Percentiles rank a stretch among this genome's conserved stretches.
These are phyloP conservation scores for Aphaenogaster ashmeadi DNA, from an alignment of 1,140 invertebrate genomes.

Conservation along the genomic window DNA sequence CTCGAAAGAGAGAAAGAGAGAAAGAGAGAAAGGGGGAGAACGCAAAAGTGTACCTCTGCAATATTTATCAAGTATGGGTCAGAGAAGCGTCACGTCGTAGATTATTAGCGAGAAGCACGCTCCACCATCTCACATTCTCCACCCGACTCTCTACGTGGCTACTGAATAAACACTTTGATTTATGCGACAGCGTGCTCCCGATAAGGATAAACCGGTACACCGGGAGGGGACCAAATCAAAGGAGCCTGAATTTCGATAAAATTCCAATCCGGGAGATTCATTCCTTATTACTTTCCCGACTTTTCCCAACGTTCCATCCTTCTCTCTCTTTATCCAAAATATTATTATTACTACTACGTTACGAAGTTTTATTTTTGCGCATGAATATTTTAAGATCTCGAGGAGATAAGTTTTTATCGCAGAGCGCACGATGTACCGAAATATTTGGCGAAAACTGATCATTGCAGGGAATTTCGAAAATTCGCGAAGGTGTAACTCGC, in stretches of 20 bases:
- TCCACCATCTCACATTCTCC: slow-evolving; percentile 10
- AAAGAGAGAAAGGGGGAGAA: not conserved
- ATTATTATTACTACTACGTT: too few relatives aligned
- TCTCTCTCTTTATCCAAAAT: not conserved
- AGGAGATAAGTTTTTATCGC: slow-evolving; percentile 2
- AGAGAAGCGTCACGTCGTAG: slow-evolving; percentile 65
- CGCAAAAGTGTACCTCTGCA: slow-evolving; percentile 9
- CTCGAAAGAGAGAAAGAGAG: not conserved
- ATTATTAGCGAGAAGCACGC: slow-evolving; percentile 77
- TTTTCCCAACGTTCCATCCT: not conserved
- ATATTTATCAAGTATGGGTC: slow-evolving; percentile 60
- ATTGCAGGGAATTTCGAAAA: slow-evolving; percentile 37
- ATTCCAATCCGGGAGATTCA: slow-evolving; percentile 54
- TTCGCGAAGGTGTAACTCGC: slow-evolving; percentile 44
- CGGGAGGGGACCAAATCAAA: not conserved
- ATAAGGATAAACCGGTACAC: slow-evolving; percentile 77
- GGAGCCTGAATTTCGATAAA: slow-evolving; percentile 61
- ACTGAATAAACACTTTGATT: slow-evolving; percentile 82
- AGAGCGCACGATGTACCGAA: not conserved
- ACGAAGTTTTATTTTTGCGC: not conserved
- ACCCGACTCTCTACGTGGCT: slow-evolving; percentile 39
- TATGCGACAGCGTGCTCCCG: slow-evolving; percentile 74
- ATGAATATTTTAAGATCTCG: not conserved
- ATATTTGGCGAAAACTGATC: slow-evolving; percentile 5
- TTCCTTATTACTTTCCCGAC: slow-evolving; percentile 9